Conservation (phyloP, 2,113 vertebrate species). For the Sialia sialis region DNA sequence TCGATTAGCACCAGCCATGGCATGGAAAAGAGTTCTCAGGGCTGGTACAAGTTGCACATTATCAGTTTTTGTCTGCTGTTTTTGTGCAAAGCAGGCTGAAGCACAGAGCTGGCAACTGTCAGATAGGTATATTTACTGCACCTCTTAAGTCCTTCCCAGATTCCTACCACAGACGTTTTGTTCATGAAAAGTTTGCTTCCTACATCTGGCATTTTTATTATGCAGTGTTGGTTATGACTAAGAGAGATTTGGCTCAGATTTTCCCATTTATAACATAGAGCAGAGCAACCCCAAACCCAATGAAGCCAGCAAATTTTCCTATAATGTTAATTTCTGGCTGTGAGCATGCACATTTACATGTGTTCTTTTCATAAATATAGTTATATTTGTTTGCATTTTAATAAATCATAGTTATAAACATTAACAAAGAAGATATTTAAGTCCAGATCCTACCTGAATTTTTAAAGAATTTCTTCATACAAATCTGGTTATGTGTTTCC, state of each 20-base stretch:
- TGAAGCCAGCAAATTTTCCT: not conserved
- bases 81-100: not conserved
- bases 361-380: not conserved
- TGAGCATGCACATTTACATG: not conserved
- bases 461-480: not conserved
- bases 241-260: not conserved
- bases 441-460: not conserved
- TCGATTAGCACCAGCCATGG: not conserved
- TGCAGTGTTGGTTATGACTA: not conserved
- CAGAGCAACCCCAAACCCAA: not conserved
- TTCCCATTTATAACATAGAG: not conserved
- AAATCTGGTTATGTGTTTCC: not conserved
- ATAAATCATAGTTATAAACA: not conserved
- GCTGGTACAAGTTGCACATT: not conserved
- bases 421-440: not conserved
- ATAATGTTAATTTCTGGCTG: not conserved
- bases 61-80: not conserved
- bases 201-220: not conserved
- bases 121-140: not conserved
- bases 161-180: not conserved
- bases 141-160: not conserved
- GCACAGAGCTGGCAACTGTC: fast-evolving
- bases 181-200: not conserved
- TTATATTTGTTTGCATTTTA: not conserved
- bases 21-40: not conserved